A percentile compares a stretch with the other conserved stretches of the same genome.
Evolutionary conservation across 2,797 vertebrate genomes (phyloP).

Genomic region (Babyrousa celebensis): DNA sequence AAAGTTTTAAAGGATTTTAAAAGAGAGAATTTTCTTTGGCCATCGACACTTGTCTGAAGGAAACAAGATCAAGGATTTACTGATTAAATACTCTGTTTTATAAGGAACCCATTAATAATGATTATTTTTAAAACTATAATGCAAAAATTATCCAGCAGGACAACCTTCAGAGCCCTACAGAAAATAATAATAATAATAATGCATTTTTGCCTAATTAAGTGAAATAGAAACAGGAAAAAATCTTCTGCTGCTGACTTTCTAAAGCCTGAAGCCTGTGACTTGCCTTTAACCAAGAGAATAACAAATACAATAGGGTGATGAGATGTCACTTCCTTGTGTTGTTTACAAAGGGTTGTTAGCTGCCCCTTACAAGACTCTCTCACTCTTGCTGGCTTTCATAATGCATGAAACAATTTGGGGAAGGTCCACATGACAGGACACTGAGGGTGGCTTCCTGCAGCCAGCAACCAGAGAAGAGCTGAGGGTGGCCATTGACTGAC

Average conservation of each 20-base stretch:
- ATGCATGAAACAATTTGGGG: background rate
- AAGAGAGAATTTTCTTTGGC: background rate
- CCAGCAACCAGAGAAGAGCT: background rate
- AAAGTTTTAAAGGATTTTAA: slow-evolving; percentile 45
- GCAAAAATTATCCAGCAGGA: background rate
- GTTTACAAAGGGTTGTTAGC: background rate
- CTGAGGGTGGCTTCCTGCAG: background rate
- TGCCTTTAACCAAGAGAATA: slow-evolving; percentile 1
- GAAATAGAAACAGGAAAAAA: background rate
- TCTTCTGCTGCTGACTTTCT: background rate
- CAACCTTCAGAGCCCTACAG: background rate
- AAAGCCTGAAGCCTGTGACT: background rate
- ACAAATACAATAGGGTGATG: background rate
- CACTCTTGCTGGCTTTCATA: background rate
- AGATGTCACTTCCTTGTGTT: background rate
- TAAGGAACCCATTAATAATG: background rate
- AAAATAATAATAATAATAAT: background rate
- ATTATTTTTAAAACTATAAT: background rate
- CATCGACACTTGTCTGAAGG: background rate
- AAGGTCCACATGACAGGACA: background rate
- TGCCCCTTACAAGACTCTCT: background rate
- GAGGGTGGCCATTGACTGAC: background rate
- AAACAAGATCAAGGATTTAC: slow-evolving; percentile 43
- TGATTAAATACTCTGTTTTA: background rate
- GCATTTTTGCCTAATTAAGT: slow-evolving; percentile 20